Conservation (phyloP, 2,888 invertebrate genomes). For the Xylophagus ater region DNA sequence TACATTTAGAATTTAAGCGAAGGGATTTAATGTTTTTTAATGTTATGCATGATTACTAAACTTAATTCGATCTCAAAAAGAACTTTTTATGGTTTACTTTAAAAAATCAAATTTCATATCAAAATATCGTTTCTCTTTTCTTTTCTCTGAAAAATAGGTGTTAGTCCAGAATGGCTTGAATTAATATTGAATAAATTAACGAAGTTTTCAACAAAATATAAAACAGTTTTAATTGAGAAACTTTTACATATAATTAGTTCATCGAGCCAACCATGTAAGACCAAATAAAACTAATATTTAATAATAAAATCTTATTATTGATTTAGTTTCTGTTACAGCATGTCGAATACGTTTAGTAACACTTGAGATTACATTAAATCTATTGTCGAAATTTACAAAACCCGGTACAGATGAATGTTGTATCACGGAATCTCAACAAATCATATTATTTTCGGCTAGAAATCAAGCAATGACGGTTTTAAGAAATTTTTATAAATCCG, state of each 20-base stretch:
- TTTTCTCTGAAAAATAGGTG: constrained; percentile 47
- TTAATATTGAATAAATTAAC: constrained; percentile 60
- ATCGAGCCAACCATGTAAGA: constrained; percentile 79
- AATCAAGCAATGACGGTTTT: constrained; percentile 75
- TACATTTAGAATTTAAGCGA: too few relatives aligned
- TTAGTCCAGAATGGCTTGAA: constrained; percentile 70
- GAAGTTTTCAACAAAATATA: constrained; percentile 57
- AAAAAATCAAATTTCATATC: too few relatives aligned
- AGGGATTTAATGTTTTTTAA: too few relatives aligned
- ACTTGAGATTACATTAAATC: constrained; percentile 72
- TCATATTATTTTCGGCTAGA: constrained; percentile 55
- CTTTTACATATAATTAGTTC: constrained; percentile 70
- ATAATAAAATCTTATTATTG: constrained; percentile 7
- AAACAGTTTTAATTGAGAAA: constrained; percentile 69
- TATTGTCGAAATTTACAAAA: constrained; percentile 57
- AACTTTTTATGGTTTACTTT: too few relatives aligned
- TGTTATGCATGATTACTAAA: too few relatives aligned
- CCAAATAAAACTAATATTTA: constrained; percentile 16
- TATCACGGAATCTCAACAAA: constrained; percentile 41
- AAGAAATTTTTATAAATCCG: constrained; percentile 89
- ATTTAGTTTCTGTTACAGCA: constrained; percentile 40
- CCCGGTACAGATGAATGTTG: constrained; percentile 26
- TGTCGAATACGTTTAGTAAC: constrained; percentile 86
- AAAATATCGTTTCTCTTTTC: constrained; percentile 13
- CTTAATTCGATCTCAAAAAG: too few relatives aligned